Base-by-base conservation (phyloP, 2,888 invertebrate species). In the Catotricha subobsoleta region DNA sequence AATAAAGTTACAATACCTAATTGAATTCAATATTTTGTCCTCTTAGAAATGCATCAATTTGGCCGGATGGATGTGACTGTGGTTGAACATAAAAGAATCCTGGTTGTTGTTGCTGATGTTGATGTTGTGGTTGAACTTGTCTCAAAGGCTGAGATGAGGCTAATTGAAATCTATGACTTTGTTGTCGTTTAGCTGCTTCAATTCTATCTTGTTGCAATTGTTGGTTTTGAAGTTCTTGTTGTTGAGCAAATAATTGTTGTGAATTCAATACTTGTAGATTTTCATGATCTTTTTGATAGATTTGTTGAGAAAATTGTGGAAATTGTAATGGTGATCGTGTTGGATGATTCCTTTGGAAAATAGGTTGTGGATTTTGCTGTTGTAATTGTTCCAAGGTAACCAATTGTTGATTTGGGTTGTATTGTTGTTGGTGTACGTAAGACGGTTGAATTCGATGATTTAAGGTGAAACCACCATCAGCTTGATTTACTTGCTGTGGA, bases 11-110 rank as follows among this genome's bases (percentile, higher is more conserved):
- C 25, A 25, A 8, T 25, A 7, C 19, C 15, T 36, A 36, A 36
- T 36, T 23, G 23, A 36, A 72, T 56, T 72, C 71, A 52, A 75
- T 71, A 55, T 72, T 73, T 57, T 74, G 74, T 43, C 78, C 79
- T 59, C 81, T 69, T 46, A 84, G 69, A 64, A 82, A 84, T 43
- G 80, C 77, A 56, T 82, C 82, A 52, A 84, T 80, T 57, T 81
- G 82, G 6, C 81, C 79, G 29, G 71, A 66, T 33, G 76, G 72
- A 43, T 74, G 65, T 45, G n/a, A n/a, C n/a, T 49, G 62, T 1
- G 71, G 72, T 25, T 72, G 70, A 25, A 72, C 66, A 57, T 71
- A 75, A 58, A 74, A 74, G 59, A 68, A 71, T 29, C 66, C 57
- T 47, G 63, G 56, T 47, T 20, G 37, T 15, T 61, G 59, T 40